Conservation (phyloP, 2,113 vertebrate species). For the Platycercus adscitus region DNA sequence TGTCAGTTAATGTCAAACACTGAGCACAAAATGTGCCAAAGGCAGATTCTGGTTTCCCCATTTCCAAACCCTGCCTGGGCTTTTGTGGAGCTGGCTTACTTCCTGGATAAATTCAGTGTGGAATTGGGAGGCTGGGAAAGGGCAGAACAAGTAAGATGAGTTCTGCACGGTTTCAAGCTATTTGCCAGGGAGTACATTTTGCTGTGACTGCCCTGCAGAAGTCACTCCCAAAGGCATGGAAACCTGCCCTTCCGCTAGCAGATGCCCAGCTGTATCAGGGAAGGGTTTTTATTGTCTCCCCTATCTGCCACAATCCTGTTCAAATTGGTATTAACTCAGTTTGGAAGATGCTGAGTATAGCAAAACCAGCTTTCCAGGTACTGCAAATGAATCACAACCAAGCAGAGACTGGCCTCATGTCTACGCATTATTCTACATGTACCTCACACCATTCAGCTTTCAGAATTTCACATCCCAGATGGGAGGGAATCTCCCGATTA, state of each 20-base stretch:
- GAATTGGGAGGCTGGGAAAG: not conserved
- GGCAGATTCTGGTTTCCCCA: not conserved
- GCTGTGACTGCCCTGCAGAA: not conserved
- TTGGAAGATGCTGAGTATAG: not conserved
- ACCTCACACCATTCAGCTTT: not conserved
- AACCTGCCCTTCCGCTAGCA: not conserved
- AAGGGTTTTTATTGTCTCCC: not conserved
- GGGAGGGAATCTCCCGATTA: not conserved
- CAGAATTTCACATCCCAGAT: not conserved
- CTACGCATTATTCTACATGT: not conserved
- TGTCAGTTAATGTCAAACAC: not conserved
- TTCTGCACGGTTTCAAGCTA: not conserved
- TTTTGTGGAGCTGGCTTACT: not conserved
- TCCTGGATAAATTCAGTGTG: not conserved
- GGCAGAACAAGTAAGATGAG: not conserved
- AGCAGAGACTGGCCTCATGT: not conserved
- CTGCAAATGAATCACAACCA: not conserved
- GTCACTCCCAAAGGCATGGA: not conserved
- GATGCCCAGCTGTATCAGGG: not conserved
- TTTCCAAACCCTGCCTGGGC: not conserved
- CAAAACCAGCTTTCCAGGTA: not conserved
- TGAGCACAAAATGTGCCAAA: not conserved
- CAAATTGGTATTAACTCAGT: not conserved
- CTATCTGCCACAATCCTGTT: not conserved
- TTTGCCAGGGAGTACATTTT: not conserved